A percentile compares a stretch with the other conserved stretches of the same genome.
Conservation (phyloP, 1,140 invertebrate species). For the Aplysia californica region DNA sequence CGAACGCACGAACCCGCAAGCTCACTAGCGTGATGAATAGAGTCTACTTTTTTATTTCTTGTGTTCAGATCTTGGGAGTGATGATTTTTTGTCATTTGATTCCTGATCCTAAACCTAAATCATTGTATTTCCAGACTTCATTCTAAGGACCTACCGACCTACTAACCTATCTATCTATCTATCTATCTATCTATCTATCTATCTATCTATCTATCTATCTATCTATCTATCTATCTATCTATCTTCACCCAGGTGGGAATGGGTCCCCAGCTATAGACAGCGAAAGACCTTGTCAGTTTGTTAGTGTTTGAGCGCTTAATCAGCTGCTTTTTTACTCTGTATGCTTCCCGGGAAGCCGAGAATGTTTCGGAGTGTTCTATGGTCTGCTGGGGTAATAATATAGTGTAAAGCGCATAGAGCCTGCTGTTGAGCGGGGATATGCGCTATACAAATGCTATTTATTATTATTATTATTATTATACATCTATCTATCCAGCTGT, state of each 20-base stretch:
- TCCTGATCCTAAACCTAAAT: no score
- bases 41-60: not conserved
- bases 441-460: no score
- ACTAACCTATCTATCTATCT: not conserved
- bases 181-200: not conserved
- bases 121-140: not conserved
- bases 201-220: not conserved
- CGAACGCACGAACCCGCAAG: not conserved
- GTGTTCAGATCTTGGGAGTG: no score
- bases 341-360: no score
- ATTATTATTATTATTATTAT: no score
- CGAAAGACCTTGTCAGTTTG: no score
- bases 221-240: not conserved
- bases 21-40: not conserved
- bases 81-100: no score
- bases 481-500: no score
- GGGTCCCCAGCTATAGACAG: not conserved
- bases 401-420: not conserved
- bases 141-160: not conserved
- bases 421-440: no score
- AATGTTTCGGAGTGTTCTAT: not conserved
- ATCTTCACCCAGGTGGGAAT: not conserved
- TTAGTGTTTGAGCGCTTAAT: not conserved
- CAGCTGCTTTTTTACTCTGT: not conserved
- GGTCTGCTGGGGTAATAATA: not conserved